phyloP scores from a whole-genome alignment of 2,797 vertebrate genomes.

The Carapus acus region DNA sequence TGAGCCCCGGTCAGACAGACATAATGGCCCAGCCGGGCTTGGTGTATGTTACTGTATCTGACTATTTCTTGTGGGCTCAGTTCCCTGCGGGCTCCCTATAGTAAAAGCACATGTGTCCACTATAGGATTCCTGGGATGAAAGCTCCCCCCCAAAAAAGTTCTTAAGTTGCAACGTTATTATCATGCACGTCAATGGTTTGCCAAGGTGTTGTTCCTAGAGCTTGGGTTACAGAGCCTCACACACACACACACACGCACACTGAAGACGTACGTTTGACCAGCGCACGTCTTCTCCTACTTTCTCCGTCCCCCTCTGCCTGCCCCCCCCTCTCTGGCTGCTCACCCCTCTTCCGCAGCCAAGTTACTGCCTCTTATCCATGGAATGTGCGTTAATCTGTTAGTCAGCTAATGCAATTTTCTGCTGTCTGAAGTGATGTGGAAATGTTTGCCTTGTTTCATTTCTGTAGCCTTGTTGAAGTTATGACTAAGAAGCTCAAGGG shows the following conservation, averaged over 20 bases:
- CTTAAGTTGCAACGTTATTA: slow-evolving; percentile 50
- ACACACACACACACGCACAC: slow-evolving; percentile 2
- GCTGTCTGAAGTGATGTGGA: neutral
- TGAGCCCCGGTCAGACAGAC: slow-evolving; percentile 43
- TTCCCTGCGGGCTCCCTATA: slow-evolving; percentile 42
- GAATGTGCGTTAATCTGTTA: no score
- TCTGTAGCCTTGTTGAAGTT: neutral
- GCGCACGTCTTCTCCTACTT: slow-evolving; percentile 4
- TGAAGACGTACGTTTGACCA: neutral
- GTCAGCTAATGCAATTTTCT: no score
- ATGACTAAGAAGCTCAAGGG: no score
- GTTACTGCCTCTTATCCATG: neutral
- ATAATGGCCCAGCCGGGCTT: slow-evolving; percentile 39
- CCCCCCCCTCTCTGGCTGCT: neutral
- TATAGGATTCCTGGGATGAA: slow-evolving; percentile 55
- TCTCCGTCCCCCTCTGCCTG: slow-evolving; percentile 18
- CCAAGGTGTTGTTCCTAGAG: slow-evolving; percentile 56
- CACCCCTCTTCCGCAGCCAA: neutral
- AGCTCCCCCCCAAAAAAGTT: slow-evolving; percentile 26
- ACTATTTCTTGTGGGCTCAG: slow-evolving; percentile 30
- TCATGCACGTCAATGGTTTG: slow-evolving; percentile 41
- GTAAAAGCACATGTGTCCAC: slow-evolving; percentile 62
- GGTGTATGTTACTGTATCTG: slow-evolving; percentile 54
- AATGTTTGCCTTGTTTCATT: neutral
- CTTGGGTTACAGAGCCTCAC: slow-evolving; percentile 36